Base-by-base conservation (phyloP, 92 coral and sea anemone species). In the Porites lobata region DNA sequence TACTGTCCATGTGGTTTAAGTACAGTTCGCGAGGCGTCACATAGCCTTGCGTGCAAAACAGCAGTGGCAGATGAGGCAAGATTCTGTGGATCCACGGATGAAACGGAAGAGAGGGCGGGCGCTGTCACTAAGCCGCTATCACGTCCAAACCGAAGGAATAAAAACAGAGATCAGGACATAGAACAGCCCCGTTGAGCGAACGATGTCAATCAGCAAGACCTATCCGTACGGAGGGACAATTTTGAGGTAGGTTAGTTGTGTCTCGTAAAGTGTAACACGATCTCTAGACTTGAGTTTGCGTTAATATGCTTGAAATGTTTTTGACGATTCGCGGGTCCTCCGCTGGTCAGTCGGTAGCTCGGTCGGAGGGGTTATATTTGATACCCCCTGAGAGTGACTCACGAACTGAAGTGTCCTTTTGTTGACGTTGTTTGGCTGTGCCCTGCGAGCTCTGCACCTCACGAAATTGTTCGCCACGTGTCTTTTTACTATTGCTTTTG, bases 391-490 rank as follows among this genome's bases (percentile, higher is more conserved):
- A 22, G 64, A 72, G 72, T 22, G 72, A 63, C 87, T 84, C 87
- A 84, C 81, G 87, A 84, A 84, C 47, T 54, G 52, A 83, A 63
- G 24, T n/a, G 87, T 20, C 50, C 87, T 74, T 58, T 83, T 73
- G 87, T 73, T 83, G 72, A 73, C 79, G 72, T 74, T 83, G 72
- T 83, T 83, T 74, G 87, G 80, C 26, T 51, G 73, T 26, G 4
- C 87, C 50, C 9, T 52, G 47, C 73, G 47, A 73, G 51, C 76
- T 83, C 80, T 12, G 8, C 71, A 47, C 19, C 72, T 84, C 87
- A 84, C 81, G 72, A 52, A 73, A 84, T n/a, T 61, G 18, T 11
- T 20, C 56, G 59, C 93, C 95, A 92, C 95, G 95, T 92, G 93
- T 80, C 47, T 87, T 62, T 75, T 84, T 77, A 65, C 72, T 22